Evolutionary conservation across 2,888 invertebrate genomes (phyloP).

Genomic region (Dicroscelio sp.): DNA sequence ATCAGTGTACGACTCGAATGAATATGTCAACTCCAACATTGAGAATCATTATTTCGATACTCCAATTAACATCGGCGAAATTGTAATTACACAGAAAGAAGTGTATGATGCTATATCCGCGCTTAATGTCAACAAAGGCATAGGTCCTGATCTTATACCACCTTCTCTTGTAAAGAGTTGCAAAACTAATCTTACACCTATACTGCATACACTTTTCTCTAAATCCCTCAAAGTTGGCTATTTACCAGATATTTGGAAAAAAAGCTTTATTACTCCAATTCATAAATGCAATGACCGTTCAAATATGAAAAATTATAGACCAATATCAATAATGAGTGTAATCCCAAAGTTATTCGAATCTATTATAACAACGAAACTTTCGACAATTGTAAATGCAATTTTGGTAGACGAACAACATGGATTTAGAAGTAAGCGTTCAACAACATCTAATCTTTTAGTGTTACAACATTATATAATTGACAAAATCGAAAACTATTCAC

Average conservation of each 20-base stretch:
- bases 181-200: background rate
- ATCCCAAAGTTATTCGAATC: background rate
- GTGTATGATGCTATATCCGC: background rate
- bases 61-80: background rate
- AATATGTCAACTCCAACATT: background rate
- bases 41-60: background rate
- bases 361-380: background rate
- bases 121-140: background rate
- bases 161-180: background rate
- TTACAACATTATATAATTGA: background rate
- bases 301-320: background rate
- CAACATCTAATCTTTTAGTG: background rate
- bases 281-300: background rate
- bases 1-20: background rate
- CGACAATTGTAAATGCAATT: background rate
- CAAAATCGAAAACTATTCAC: background rate
- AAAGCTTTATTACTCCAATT: background rate
- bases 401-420: constrained; percentile 28
- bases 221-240: background rate
- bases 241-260: background rate
- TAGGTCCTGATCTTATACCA: background rate
- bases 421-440: background rate
- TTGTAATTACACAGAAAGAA: background rate
- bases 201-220: background rate
- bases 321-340: background rate